Evolutionary conservation across 2,113 vertebrate genomes (phyloP).

Genomic region (Xyliphius kryptos): DNA sequence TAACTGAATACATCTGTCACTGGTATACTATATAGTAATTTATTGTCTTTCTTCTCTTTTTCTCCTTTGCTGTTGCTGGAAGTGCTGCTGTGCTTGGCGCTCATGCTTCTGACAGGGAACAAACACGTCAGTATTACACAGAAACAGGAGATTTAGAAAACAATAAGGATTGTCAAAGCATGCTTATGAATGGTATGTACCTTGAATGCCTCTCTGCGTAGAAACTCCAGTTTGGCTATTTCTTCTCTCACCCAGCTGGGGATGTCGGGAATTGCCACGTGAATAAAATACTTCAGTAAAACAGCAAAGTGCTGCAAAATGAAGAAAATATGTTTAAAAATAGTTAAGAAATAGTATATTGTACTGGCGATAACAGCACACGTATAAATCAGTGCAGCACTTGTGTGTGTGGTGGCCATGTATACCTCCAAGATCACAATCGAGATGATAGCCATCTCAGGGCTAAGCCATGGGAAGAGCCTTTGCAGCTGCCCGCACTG

Average conservation of each 20-base stretch:
- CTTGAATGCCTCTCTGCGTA: slow-evolving; percentile 92
- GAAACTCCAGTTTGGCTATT: slow-evolving; percentile 92
- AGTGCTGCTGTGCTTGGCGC: slow-evolving; percentile 92
- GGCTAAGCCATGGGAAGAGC: slow-evolving; percentile 92
- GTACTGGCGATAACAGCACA: too few relatives aligned
- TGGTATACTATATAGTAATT: too few relatives aligned
- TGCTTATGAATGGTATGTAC: slow-evolving; percentile 61
- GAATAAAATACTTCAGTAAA: slow-evolving; percentile 89
- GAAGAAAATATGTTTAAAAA: too few relatives aligned
- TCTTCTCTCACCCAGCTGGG: slow-evolving; percentile 89
- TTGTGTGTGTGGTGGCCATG: too few relatives aligned
- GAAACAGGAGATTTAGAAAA: too few relatives aligned
- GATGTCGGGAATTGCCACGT: slow-evolving; percentile 86
- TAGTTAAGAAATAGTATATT: too few relatives aligned
- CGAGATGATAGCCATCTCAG: slow-evolving; percentile 89
- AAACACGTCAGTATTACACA: too few relatives aligned
- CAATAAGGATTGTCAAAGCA: too few relatives aligned
- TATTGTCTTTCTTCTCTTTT: slow-evolving; percentile 88
- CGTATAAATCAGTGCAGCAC: too few relatives aligned
- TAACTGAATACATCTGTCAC: too few relatives aligned
- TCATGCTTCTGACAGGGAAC: slow-evolving; percentile 78
- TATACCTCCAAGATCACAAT: slow-evolving; percentile 93
- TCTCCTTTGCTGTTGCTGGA: slow-evolving; percentile 91
- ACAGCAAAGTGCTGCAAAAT: slow-evolving; percentile 80
- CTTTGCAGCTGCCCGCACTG: slow-evolving; percentile 94